phyloP scores from a whole-genome alignment of 2,113 vertebrate genomes.

The Eublepharis macularius region DNA sequence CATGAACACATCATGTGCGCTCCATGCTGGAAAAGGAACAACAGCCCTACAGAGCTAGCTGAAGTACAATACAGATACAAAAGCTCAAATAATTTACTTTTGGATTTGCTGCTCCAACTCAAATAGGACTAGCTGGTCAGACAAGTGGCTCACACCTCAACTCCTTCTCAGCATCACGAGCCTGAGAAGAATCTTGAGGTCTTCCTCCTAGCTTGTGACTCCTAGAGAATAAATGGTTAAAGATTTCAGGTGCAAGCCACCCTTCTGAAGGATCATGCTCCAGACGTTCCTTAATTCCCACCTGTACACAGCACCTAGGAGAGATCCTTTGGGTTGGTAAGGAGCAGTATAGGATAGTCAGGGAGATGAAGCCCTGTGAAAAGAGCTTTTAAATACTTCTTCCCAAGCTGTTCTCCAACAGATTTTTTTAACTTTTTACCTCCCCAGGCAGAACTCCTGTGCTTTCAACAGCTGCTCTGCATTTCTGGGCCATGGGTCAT shows the following conservation, averaged over 20 bases:
- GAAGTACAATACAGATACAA: background rate
- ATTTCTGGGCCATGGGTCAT: background rate
- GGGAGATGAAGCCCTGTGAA: background rate
- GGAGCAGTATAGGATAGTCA: background rate
- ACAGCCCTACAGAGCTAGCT: too few species aligned
- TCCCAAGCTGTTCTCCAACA: background rate
- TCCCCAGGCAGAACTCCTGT: background rate
- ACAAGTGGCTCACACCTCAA: background rate
- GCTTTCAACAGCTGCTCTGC: background rate
- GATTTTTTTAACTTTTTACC: background rate
- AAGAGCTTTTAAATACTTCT: background rate
- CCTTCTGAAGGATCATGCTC: background rate
- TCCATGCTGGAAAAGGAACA: background rate
- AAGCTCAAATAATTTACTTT: background rate
- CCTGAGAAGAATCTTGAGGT: background rate
- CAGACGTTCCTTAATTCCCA: background rate
- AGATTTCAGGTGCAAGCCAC: background rate
- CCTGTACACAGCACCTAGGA: background rate
- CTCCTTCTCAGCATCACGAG: background rate
- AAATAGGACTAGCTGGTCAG: background rate
- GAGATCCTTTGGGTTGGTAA: background rate
- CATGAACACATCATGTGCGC: background rate
- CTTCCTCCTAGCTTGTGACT: background rate
- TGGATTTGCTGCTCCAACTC: background rate
- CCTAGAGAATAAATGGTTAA: background rate